phyloP scores from a whole-genome alignment of 2,797 vertebrate genomes.

The Poecile montanus region DNA sequence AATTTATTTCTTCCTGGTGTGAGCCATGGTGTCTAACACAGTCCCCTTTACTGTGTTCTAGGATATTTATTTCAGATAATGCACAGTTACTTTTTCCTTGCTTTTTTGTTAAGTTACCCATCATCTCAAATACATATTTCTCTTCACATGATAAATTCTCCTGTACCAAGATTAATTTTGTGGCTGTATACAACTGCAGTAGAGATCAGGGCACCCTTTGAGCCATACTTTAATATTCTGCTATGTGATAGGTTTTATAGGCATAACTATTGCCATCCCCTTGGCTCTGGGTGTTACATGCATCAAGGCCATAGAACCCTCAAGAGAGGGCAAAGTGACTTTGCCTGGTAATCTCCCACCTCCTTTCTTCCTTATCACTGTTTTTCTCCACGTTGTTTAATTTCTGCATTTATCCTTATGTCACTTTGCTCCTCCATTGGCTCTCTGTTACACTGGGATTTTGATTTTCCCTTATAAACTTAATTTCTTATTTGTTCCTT shows the following conservation, averaged over 20 bases:
- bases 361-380: background rate
- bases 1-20: constrained; percentile 64
- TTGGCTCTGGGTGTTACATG: constrained; percentile 9
- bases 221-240: constrained; percentile 8
- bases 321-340: constrained; percentile 42
- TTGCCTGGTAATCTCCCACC: background rate
- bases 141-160: constrained; percentile 75
- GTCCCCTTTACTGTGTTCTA: constrained; percentile 40
- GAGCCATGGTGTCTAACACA: constrained; percentile 68
- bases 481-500: background rate
- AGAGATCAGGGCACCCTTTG: constrained; percentile 5
- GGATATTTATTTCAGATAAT: constrained; percentile 77
- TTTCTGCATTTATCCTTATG: background rate
- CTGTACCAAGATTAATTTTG: constrained; percentile 72
- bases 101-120: constrained; percentile 73
- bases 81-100: constrained; percentile 68
- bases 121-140: constrained; percentile 72
- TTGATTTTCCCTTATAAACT: background rate
- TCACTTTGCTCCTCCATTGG: background rate
- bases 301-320: constrained; percentile 2
- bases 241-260: background rate
- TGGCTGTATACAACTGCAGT: constrained; percentile 38
- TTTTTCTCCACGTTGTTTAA: background rate
- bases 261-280: background rate
- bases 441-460: background rate